Base-by-base conservation (phyloP, 2,113 vertebrate species). In the Sisor rabdophorus region DNA sequence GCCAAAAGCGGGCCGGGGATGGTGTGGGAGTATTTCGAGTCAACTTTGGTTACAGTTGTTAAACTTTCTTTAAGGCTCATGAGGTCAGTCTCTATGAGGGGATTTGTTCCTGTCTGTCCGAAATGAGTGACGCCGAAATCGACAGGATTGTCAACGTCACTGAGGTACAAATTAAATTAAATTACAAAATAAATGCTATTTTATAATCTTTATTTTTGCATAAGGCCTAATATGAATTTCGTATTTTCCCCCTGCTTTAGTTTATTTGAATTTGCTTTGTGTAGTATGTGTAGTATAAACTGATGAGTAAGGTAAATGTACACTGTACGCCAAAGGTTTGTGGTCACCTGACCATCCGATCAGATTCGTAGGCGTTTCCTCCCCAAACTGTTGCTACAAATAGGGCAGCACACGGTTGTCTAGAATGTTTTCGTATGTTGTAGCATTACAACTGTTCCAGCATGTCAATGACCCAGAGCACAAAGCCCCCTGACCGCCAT, bases 101-200 rank as follows among this genome's bases (percentile, higher is more conserved):
- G 11, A 40, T 91, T 64, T 85, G 93, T 85, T 95, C 91, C 75
- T 98, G 97, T 85, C 89, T 98, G 72, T 97, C 93, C 1, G 95
- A 98, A 92, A 91, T 98, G 92, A 78, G 88, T 0, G 94, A 97
- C 79, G 85, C 89, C 9, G 93, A 96, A 61, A 89, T 93, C 15
- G 91, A 90, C 73, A 89, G 85, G 53, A 87, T 96, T 67, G 36
- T 88, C 72, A 88, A 81, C 32, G 84, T 95, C 60, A 91, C 91
- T 6, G 86, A 95, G 95, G 97, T 99, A 93, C 87, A n/a, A 11
- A 19, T 22, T 10, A 75, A 53, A 54, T 22, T 22, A 67, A 20
- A 11, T 4, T 0, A 15, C 40, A 17, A 16, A 16, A 67, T 22
- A 40, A 7, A 4, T 6, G 40, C 5, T 44, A 44, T 44, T 44